A percentile compares a stretch with the other conserved stretches of the same genome.
phyloP scores from a whole-genome alignment of 2,888 invertebrate genomes.

The Cerceris rybyensis region DNA sequence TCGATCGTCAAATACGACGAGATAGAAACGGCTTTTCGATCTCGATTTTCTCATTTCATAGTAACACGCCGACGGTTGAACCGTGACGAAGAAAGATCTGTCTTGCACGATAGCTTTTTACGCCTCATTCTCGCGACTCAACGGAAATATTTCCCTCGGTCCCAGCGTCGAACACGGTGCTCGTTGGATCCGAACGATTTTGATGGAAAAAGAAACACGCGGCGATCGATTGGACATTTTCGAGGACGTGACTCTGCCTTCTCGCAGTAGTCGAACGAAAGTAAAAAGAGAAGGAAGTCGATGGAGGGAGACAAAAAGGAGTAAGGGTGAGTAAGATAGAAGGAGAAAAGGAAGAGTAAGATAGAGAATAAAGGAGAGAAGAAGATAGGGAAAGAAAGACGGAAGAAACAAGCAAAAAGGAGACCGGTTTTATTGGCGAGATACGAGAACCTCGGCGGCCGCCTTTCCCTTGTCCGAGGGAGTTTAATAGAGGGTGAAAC shows the following conservation, averaged over 20 bases:
- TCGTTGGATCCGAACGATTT: slow-evolving; percentile 30
- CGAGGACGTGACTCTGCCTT: slow-evolving; percentile 28
- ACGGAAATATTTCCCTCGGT: not conserved
- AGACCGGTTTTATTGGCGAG: slow-evolving; percentile 73
- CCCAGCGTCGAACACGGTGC: slow-evolving; percentile 10
- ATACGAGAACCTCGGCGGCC: slow-evolving; percentile 74
- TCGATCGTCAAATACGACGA: no score
- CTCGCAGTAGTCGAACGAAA: slow-evolving; percentile 26
- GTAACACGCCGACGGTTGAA: no score
- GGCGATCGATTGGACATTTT: slow-evolving; percentile 50
- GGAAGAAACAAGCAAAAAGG: slow-evolving; percentile 40
- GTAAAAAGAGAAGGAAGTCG: not conserved
- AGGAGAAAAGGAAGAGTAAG: slow-evolving; percentile 20
- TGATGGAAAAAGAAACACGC: not conserved
- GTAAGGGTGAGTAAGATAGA: slow-evolving; percentile 41
- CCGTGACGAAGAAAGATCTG: no score
- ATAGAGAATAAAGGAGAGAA: not conserved
- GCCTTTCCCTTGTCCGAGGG: slow-evolving; percentile 85
- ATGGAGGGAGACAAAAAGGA: not conserved
- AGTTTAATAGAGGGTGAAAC: slow-evolving; percentile 82
- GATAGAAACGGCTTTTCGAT: no score
- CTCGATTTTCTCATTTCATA: no score
- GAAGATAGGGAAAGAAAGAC: not conserved
- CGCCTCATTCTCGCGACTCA: no score
- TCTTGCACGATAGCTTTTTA: no score